Evolutionary conservation across 2,888 invertebrate species (phyloP).

Genomic region (Odontomyia ornata): DNA sequence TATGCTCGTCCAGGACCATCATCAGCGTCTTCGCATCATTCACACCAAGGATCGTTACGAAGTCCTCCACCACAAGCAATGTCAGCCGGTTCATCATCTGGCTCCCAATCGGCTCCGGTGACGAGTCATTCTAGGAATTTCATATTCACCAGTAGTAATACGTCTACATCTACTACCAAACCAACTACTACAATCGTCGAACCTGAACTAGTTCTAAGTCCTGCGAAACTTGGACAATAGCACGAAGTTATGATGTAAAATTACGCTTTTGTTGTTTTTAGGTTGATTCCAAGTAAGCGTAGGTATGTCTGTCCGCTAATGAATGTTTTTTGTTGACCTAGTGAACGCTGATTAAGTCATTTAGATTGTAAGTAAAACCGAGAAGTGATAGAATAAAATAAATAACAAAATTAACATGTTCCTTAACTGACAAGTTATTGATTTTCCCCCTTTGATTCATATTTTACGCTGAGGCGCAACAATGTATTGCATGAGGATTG

Average conservation of each 20-base stretch:
- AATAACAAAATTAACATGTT: neutral
- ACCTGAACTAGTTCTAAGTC: constrained; percentile 63
- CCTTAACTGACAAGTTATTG: neutral
- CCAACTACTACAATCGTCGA: constrained; percentile 53
- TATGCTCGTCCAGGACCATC: neutral
- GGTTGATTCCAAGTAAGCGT: too few species aligned
- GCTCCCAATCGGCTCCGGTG: constrained; percentile 18
- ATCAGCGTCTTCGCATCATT: constrained; percentile 11
- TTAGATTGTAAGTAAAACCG: too few species aligned
- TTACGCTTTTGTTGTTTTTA: constrained; percentile 33
- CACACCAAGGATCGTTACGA: neutral
- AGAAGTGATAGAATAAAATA: neutral
- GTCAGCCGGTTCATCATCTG: constrained; percentile 15
- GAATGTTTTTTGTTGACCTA: too few species aligned
- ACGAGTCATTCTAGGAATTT: constrained; percentile 34
- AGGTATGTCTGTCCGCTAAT: too few species aligned
- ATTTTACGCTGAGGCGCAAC: too few species aligned
- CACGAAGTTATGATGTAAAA: constrained; percentile 20
- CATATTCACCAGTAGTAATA: constrained; percentile 2
- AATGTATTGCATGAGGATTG: too few species aligned
- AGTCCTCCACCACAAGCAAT: constrained; percentile 22
- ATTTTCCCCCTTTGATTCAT: too few species aligned
- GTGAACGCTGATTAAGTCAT: too few species aligned
- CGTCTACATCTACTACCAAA: constrained; percentile 45
- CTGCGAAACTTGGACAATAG: constrained; percentile 64